Conservation (phyloP, 2,888 invertebrate genomes). For the Cetonia aurata region DNA sequence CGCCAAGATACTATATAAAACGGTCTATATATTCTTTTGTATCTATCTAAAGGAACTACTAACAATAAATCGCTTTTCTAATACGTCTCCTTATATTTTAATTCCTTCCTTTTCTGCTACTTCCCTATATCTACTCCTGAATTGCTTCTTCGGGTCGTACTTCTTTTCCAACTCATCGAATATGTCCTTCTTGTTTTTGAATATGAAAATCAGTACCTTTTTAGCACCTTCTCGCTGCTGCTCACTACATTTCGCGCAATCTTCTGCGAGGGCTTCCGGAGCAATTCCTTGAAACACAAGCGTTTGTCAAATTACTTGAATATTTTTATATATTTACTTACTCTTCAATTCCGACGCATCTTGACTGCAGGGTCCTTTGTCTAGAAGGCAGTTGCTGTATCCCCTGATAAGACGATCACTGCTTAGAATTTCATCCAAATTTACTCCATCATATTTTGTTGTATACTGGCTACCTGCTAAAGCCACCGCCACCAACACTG, state of each 20-base stretch:
- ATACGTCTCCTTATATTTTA: neutral
- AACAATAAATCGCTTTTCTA: neutral
- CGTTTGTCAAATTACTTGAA: neutral
- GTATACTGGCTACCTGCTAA: conserved; percentile 68
- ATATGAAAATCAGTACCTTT: conserved; percentile 73
- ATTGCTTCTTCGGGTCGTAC: conserved; percentile 70
- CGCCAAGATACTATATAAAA: no score
- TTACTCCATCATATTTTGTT: conserved; percentile 77
- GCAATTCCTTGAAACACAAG: conserved; percentile 64
- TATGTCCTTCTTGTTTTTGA: conserved; percentile 72
- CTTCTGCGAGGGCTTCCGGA: conserved; percentile 74
- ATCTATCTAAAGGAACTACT: neutral
- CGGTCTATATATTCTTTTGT: no score
- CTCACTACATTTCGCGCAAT: conserved; percentile 74
- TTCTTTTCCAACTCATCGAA: conserved; percentile 76
- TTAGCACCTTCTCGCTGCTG: conserved; percentile 73
- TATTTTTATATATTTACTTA: neutral
- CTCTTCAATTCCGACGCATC: conserved; percentile 70
- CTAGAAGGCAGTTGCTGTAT: conserved; percentile 77
- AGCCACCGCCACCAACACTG: conserved; percentile 21
- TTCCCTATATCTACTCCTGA: conserved; percentile 55
- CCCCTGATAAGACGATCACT: conserved; percentile 76
- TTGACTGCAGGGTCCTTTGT: conserved; percentile 74
- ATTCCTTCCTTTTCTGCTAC: conserved; percentile 41
- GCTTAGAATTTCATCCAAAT: conserved; percentile 75